Evolutionary conservation across 2,113 vertebrate species (phyloP).

Genomic region (Ardeotis arabs): DNA sequence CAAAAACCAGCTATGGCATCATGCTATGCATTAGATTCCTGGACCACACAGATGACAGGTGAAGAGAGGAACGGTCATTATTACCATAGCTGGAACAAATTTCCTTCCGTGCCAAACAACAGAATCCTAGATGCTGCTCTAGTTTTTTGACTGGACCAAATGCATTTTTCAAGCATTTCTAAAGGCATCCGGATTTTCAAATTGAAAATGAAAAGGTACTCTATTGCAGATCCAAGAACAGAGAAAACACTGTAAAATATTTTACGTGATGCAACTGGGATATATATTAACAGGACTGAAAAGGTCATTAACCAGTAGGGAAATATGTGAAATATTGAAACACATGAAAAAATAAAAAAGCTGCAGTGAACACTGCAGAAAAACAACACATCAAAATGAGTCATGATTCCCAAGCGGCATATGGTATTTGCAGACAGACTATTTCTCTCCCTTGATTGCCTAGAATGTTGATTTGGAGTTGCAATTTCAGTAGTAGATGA

Average conservation of each 20-base stretch:
- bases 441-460: not conserved
- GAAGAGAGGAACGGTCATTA: not conserved
- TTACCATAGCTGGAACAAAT: not conserved
- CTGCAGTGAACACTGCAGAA: not conserved
- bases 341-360: not conserved
- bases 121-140: not conserved
- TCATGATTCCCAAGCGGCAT: not conserved
- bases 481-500: not conserved
- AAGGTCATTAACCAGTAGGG: not conserved
- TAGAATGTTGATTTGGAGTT: not conserved
- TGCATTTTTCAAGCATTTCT: not conserved
- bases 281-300: not conserved
- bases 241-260: not conserved
- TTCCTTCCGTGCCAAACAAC: not conserved
- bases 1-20: not conserved
- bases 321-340: not conserved
- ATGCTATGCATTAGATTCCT: not conserved
- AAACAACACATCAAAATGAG: not conserved
- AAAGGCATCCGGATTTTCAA: not conserved
- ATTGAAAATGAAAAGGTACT: not conserved
- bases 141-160: not conserved
- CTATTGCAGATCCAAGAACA: not conserved
- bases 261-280: not conserved
- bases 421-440: not conserved
- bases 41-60: not conserved